Conservation (phyloP, 2,797 vertebrate genomes). For the Myotis myotis region DNA sequence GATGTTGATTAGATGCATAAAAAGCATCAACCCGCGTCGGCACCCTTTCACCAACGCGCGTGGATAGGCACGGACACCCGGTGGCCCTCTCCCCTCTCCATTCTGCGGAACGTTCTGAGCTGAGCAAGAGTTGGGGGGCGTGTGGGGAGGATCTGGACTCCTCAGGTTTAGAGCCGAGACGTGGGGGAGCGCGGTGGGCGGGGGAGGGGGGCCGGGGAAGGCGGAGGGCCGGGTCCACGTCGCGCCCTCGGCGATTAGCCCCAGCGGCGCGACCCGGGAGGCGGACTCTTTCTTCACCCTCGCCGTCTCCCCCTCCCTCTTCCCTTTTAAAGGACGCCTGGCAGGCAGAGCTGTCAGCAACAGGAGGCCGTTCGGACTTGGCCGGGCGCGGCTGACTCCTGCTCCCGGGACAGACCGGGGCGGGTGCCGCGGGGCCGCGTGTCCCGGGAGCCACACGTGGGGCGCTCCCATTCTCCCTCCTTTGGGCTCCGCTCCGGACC, state of each 20-base stretch:
- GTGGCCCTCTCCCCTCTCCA: background rate
- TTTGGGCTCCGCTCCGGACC: background rate
- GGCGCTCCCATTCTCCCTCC: background rate
- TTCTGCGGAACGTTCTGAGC: background rate
- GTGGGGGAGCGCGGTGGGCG: background rate
- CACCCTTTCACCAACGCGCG: background rate
- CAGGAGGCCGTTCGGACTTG: background rate
- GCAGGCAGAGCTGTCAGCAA: slow-evolving; percentile 66
- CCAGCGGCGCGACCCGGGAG: slow-evolving; percentile 22
- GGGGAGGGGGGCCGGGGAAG: background rate
- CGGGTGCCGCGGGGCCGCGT: background rate
- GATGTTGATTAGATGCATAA: background rate
- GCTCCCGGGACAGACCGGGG: background rate
- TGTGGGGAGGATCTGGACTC: background rate
- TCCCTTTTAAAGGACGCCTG: slow-evolving; percentile 66
- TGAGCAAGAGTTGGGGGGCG: background rate
- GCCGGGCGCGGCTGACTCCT: background rate
- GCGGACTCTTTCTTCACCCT: slow-evolving; percentile 59
- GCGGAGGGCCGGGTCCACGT: background rate
- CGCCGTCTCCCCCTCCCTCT: slow-evolving; percentile 57
- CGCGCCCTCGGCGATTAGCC: slow-evolving; percentile 9
- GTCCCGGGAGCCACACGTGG: background rate
- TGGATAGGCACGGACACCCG: background rate
- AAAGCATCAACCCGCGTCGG: background rate
- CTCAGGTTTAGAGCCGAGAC: background rate